Conservation (phyloP, 2,113 vertebrate species). For the Heterotilapia buettikoferi region DNA sequence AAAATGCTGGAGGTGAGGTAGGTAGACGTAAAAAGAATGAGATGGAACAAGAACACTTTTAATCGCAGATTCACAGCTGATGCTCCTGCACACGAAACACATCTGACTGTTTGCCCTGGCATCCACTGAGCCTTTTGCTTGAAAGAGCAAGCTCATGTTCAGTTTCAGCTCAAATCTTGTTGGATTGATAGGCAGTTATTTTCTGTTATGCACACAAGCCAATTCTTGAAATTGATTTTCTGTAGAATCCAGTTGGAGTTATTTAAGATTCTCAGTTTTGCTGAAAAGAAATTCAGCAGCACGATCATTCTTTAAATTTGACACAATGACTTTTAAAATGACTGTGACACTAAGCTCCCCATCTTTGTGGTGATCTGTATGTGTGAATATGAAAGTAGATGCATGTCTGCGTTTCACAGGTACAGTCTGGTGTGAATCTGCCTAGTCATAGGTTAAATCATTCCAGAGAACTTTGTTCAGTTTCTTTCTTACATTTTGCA, state of each 20-base stretch:
- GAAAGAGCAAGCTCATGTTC: background rate
- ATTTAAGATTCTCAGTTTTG: background rate
- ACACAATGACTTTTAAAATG: background rate
- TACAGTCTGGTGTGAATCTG: background rate
- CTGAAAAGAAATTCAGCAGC: background rate
- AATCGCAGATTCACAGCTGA: constrained; percentile 4
- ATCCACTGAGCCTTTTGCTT: background rate
- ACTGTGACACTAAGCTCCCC: background rate
- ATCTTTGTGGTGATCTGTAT: background rate
- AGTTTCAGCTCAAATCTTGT: background rate
- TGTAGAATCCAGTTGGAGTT: constrained; percentile 12
- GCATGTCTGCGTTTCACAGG: background rate
- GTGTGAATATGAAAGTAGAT: background rate
- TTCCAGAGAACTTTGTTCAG: background rate
- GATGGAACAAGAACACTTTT: background rate
- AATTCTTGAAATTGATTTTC: constrained; percentile 41
- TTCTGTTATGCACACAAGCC: constrained; percentile 10
- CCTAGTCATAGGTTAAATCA: background rate
- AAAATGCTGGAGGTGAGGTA: background rate
- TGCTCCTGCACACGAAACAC: background rate
- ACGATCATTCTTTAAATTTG: background rate
- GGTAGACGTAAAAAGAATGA: background rate
- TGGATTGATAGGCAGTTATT: background rate
- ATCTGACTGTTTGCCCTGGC: background rate
- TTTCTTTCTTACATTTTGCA: background rate